Evolutionary conservation across 2,113 vertebrate genomes (phyloP), one percentile per base, ranked within the genome.

Genomic region (Cygnus atratus): DNA sequence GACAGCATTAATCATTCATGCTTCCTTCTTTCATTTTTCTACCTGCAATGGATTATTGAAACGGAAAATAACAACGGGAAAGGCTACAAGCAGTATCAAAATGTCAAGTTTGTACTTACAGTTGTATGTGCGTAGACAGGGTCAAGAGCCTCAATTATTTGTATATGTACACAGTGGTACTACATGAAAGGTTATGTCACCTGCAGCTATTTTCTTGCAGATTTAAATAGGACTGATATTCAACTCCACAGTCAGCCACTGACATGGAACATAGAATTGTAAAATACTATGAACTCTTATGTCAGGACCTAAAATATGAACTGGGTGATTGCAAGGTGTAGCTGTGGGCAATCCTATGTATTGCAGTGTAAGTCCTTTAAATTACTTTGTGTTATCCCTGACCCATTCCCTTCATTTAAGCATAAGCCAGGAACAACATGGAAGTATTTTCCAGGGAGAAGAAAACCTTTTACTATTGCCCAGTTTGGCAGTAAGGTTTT

Each of bases 51-150:
- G 99, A 99, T 99, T 99, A 99, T 99, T 99, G 99, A 99, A 99
- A 99, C 99, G 99, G 99, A 99, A 99, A 99, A 99, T 98, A 99
- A 99, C 98, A 98, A 98, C 97, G 97, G 96, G 98, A 98, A 98
- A 99, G 98, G 98, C 99, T 98, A 95, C 98, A 98, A 98, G 99
- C 98, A 94, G 99, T 98, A 99, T 99, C 99, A 99, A 99, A 99
- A 99, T 99, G 99, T 99, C 99, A 99, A 98, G 98, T 99, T 99
- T 99, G 99, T 99, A 99, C 99, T 99, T 99, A 99, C 99, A 99
- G 99, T 98, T 98, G 97, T 98, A 98, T 98, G 98, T 98, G 97
- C 98, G 96, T 98, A 98, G 98, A 99, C 98, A 98, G 99, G 99
- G 99, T 99, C 99, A 99, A 99, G 99, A 99, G 99, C 99, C 99